Percentiles rank a stretch among this genome's conserved stretches.
These are phyloP conservation scores for Perccottus glenii DNA, from an alignment of 2,113 vertebrate species.

Conservation along the genomic window DNA sequence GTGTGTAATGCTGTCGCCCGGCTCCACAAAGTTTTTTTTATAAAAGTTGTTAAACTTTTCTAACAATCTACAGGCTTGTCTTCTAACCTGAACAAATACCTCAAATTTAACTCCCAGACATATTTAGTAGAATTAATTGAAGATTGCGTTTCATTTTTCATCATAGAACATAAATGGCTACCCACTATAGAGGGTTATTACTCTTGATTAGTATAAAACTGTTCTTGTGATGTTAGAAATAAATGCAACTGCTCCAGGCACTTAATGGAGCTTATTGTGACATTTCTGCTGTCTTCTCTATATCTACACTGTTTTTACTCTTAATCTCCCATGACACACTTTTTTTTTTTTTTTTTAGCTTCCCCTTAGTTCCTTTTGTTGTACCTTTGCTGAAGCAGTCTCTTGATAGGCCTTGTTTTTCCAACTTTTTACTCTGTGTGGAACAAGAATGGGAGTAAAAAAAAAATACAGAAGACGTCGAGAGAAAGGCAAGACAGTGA, in stretches of 20 bases:
- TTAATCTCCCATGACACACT: background rate
- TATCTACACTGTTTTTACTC: constrained; percentile 8
- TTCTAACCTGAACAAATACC: background rate
- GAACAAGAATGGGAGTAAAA: constrained; percentile 37
- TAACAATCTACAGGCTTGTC: constrained; percentile 11
- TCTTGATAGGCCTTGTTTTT: constrained; percentile 48
- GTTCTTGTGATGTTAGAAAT: constrained; percentile 6
- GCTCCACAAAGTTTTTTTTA: constrained; percentile 59
- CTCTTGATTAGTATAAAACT: background rate
- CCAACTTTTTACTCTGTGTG: constrained; percentile 26
- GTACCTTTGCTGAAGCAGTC: constrained; percentile 27
- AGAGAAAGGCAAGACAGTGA: constrained; percentile 35
- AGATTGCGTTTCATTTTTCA: background rate
- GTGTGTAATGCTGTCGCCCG: constrained; percentile 47
- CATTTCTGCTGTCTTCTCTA: background rate
- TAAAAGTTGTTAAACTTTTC: constrained; percentile 67
- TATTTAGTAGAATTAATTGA: too few species aligned
- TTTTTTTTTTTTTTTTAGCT: background rate
- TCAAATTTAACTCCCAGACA: background rate
- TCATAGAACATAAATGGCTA: background rate
- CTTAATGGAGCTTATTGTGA: background rate
- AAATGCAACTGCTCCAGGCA: background rate
- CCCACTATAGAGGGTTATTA: background rate
- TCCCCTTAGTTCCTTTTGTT: background rate
- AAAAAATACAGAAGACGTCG: constrained; percentile 35